These are phyloP conservation scores for Spicauda simplicius DNA, from an alignment of 2,888 invertebrate genomes.

Conservation along the genomic window DNA sequence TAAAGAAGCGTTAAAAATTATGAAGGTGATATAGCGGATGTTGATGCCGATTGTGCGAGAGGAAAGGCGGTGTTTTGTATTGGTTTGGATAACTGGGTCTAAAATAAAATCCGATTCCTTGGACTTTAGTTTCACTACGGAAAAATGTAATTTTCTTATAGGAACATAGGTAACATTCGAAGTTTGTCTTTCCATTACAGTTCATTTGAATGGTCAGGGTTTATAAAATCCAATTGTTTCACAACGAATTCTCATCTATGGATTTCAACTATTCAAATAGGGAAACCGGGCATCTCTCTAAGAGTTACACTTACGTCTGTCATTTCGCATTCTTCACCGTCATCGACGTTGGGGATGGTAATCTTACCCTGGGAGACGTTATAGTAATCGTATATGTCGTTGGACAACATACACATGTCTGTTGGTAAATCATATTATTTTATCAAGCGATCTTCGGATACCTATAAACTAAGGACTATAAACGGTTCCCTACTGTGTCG, in stretches of 20 bases:
- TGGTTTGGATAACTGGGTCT: conserved; percentile 28
- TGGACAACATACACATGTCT: conserved; percentile 92
- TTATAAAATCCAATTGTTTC: conserved; percentile 17
- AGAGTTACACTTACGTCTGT: conserved; percentile 92
- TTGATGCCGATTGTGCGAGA: background rate
- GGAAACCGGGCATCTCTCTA: conserved; percentile 40
- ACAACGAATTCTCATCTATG: conserved; percentile 19
- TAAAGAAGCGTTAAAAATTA: conserved; percentile 25
- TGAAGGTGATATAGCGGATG: conserved; percentile 30
- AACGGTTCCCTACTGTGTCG: conserved; percentile 44
- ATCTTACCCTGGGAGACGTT: conserved; percentile 98
- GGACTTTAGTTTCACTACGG: conserved; percentile 21
- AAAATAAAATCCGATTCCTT: conserved; percentile 21
- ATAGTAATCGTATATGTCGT: conserved; percentile 96
- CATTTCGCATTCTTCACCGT: conserved; percentile 94
- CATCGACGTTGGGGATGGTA: conserved; percentile 97
- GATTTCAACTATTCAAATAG: conserved; percentile 39
- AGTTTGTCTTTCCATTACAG: conserved; percentile 29
- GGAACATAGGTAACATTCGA: conserved; percentile 23
- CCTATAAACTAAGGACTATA: conserved; percentile 39
- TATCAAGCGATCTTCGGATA: conserved; percentile 46
- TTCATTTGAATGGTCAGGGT: conserved; percentile 34
- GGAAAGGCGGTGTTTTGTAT: conserved; percentile 28
- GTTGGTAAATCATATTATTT: conserved; percentile 69
- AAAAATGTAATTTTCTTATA: conserved; percentile 19